These are phyloP conservation scores for Oncorhynchus kisutch DNA, from an alignment of 2,113 vertebrate species.

Conservation along the genomic window DNA sequence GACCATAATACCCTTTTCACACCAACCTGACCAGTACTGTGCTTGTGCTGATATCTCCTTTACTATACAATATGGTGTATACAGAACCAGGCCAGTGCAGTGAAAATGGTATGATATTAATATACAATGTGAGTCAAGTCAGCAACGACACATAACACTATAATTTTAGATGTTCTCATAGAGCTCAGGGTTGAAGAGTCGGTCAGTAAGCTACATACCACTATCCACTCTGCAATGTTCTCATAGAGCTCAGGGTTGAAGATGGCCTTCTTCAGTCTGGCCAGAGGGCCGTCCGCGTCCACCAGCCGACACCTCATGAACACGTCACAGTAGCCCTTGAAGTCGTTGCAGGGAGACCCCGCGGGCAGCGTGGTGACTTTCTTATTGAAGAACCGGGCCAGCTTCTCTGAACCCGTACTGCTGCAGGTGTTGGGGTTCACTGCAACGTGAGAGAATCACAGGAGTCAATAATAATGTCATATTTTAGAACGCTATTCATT, in stretches of 20 bases:
- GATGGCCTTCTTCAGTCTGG: constrained; percentile 96
- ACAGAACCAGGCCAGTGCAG: too few species aligned
- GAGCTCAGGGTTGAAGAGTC: too few species aligned
- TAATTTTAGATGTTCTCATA: constrained; percentile 75
- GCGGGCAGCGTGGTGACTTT: constrained; percentile 92
- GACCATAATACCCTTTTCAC: too few species aligned
- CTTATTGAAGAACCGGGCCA: constrained; percentile 79
- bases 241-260: constrained; percentile 98
- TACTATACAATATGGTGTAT: too few species aligned
- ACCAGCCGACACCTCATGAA: constrained; percentile 97
- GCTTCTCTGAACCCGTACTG: constrained; percentile 80
- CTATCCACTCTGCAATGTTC: constrained; percentile 98
- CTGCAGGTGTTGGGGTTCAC: constrained; percentile 79
- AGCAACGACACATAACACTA: constrained; percentile 47
- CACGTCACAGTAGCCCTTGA: constrained; percentile 97
- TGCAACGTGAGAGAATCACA: constrained; percentile 34
- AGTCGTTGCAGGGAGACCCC: constrained; percentile 97
- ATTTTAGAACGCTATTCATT: too few species aligned
- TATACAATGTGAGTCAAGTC: too few species aligned
- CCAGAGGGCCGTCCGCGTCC: constrained; percentile 94
- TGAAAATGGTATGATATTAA: too few species aligned
- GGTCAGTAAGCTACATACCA: constrained; percentile 75
- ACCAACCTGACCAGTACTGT: too few species aligned
- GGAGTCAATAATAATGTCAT: too few species aligned
- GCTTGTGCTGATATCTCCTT: too few species aligned